A percentile compares a stretch with the other conserved stretches of the same genome.
These are phyloP conservation scores for Malaclemys terrapin DNA, from an alignment of 2,113 vertebrate genomes.

Conservation along the genomic window DNA sequence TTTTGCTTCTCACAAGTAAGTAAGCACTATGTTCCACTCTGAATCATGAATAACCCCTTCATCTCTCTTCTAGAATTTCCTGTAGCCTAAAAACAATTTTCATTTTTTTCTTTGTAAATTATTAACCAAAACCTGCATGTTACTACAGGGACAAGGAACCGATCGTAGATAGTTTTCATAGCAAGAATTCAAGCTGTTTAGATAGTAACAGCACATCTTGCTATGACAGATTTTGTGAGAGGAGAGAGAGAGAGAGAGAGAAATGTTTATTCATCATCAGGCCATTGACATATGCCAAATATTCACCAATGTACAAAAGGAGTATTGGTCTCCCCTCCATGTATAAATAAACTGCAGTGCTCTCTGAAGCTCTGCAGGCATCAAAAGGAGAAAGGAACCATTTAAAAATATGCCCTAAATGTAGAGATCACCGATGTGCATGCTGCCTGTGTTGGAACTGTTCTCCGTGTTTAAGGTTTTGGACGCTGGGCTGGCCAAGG, in stretches of 20 bases:
- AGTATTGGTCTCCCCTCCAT: neutral
- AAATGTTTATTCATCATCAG: neutral
- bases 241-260: neutral
- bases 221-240: neutral
- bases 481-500: neutral
- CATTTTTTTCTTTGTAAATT: neutral
- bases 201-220: neutral
- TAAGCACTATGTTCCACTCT: neutral
- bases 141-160: neutral
- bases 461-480: neutral
- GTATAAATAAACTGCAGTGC: neutral
- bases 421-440: neutral
- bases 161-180: neutral
- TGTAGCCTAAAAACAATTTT: neutral
- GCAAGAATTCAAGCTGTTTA: neutral
- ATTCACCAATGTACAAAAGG: neutral
- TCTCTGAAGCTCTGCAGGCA: neutral
- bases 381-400: neutral
- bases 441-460: neutral
- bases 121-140: neutral
- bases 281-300: neutral
- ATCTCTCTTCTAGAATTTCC: neutral
- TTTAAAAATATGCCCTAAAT: neutral
- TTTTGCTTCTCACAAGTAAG: neutral
- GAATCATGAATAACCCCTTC: neutral